Evolutionary conservation across 1,140 invertebrate genomes (phyloP), one percentile per base, ranked within the genome.

Genomic region (Hylyphantes graminicola): DNA sequence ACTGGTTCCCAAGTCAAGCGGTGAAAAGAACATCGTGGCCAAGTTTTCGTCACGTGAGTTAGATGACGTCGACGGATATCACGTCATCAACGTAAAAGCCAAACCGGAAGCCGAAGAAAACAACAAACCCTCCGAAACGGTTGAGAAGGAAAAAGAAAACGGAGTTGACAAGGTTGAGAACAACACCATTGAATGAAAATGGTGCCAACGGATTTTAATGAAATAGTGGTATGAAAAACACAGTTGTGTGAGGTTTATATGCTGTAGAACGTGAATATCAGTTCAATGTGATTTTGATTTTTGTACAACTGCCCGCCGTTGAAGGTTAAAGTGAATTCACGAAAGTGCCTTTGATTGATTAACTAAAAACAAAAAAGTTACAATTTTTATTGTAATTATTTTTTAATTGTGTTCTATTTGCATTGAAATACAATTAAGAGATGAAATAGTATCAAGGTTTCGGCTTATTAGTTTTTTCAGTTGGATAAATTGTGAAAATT

Each of bases 11-110:
- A 93, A 92, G 8, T 92, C 92, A 87, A 91, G 91, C 0, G 96
- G 95, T 0, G 92, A 93, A 21, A 93, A 93, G 85, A 94, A 94
- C 7, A 93, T 97, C 77, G 92, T 93, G 50, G 94, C 93, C 0
- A 96, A 96, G 89, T 97, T 97, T 88, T 91, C 91, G 64, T 95
- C 94, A 6, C 94, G 93, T 83, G 94, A 96, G 89, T 90, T 97
- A 59, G 92, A 93, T 64, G 96, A 96, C 88, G 94, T 96, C 0
- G 95, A 96, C 88, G 96, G 96, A 9, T 95, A 94, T 89, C 87
- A 93, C 15, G 92, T 85, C 4, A 87, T 90, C 19, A 13, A 85
- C 10, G 88, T 90, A 13, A 85, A 85, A 57, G 77, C 85, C n/a
- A 79, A 63, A 50, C 17, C 57, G 2, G 68, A 67, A 7, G 4